A percentile compares a stretch with the other conserved stretches of the same genome.
Evolutionary conservation across 2,797 vertebrate genomes (phyloP).

Genomic region (Lithobates pipiens): DNA sequence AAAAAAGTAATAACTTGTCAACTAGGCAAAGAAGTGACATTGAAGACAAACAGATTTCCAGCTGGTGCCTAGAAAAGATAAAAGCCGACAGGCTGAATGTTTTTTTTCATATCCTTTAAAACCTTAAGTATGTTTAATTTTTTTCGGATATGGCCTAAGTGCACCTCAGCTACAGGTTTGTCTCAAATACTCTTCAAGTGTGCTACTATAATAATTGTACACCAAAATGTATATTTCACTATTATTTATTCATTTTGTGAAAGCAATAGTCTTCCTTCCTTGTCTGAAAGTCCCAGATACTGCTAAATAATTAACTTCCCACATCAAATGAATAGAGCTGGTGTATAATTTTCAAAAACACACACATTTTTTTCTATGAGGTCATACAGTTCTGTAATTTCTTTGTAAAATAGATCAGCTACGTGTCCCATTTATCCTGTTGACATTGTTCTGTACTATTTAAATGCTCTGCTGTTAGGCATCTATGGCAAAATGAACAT

Average conservation of each 20-base stretch:
- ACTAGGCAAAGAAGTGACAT: not conserved
- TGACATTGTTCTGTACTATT: constrained; percentile 2
- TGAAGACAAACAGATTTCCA: constrained; percentile 21
- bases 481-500: constrained; percentile 30
- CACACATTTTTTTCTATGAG: not conserved
- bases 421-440: not conserved
- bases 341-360: not conserved
- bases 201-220: not conserved
- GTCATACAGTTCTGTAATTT: not conserved
- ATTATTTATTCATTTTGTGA: not conserved
- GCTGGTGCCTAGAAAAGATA: not conserved
- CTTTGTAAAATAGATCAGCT: not conserved
- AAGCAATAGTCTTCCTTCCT: not conserved
- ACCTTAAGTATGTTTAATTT: not conserved
- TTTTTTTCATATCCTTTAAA: constrained; percentile 7
- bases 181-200: constrained; percentile 9
- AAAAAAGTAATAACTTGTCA: not conserved
- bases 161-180: not conserved
- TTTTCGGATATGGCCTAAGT: not conserved
- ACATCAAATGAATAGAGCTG: not conserved
- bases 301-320: not conserved
- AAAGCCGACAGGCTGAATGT: not conserved
- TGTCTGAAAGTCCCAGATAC: not conserved
- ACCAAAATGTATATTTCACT: not conserved
- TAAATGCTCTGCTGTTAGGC: not conserved